Evolutionary conservation across 2,113 vertebrate species (phyloP).

Genomic region (Dascyllus trimaculatus): DNA sequence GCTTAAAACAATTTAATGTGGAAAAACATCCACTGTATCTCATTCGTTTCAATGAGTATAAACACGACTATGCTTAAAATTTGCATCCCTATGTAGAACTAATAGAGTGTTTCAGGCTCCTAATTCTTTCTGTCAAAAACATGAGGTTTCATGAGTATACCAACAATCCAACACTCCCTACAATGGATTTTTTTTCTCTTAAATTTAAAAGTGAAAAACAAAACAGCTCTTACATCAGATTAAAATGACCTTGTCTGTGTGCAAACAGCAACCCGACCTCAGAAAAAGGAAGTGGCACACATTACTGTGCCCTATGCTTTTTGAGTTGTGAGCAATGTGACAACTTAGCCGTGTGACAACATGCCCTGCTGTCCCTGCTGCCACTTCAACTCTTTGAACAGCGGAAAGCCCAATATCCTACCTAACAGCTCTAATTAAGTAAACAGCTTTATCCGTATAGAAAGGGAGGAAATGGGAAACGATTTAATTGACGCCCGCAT

Average conservation of each 20-base stretch:
- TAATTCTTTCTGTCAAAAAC: neutral
- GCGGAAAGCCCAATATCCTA: neutral
- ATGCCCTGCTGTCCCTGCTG: slow-evolving; percentile 12
- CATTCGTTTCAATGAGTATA: too few relatives aligned
- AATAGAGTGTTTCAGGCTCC: too few relatives aligned
- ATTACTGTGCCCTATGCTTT: neutral
- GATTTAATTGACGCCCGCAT: too few relatives aligned
- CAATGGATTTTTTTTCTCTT: neutral
- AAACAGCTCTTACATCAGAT: neutral
- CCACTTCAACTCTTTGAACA: slow-evolving; percentile 10
- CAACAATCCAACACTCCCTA: too few relatives aligned
- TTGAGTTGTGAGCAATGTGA: slow-evolving; percentile 19
- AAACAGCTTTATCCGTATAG: neutral
- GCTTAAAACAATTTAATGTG: too few relatives aligned
- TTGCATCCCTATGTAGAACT: too few relatives aligned
- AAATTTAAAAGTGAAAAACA: neutral
- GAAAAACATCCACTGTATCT: too few relatives aligned
- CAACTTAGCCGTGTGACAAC: slow-evolving; percentile 22
- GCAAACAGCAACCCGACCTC: slow-evolving; percentile 35
- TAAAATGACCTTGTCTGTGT: slow-evolving; percentile 37
- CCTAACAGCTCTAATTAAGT: fast-evolving
- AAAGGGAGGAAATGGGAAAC: neutral
- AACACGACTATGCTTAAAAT: too few relatives aligned
- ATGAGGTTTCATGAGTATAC: neutral
- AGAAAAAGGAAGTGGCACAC: slow-evolving; percentile 25